Evolutionary conservation across 2,797 vertebrate genomes (phyloP).

Genomic region (Clarias laeviceps): DNA sequence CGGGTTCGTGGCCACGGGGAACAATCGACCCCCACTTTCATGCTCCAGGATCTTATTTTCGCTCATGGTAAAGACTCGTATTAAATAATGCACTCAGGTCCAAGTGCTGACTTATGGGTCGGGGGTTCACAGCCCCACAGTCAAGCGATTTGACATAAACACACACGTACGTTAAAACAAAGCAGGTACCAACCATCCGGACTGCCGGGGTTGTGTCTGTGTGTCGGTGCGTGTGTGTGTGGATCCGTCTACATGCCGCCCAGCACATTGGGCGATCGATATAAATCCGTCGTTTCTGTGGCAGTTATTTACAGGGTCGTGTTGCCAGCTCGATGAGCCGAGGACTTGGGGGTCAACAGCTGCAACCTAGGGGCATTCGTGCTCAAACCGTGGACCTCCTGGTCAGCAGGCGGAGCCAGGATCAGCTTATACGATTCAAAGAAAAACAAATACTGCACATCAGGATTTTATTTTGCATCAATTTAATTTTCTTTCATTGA

Average conservation of each 20-base stretch:
- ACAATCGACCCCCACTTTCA: slow-evolving; percentile 35
- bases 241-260: too few species aligned
- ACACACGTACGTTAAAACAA: background rate
- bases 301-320: too few species aligned
- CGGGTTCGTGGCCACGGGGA: slow-evolving; percentile 41
- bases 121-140: background rate
- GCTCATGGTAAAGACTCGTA: slow-evolving; percentile 28
- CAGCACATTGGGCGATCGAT: too few species aligned
- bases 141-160: background rate
- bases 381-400: too few species aligned
- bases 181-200: background rate
- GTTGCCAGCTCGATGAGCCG: too few species aligned
- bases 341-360: too few species aligned
- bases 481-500: background rate
- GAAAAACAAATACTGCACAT: background rate
- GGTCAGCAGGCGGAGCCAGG: too few species aligned
- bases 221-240: too few species aligned
- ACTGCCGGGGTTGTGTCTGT: background rate
- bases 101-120: background rate
- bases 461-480: background rate
- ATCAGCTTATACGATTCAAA: background rate
- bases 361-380: too few species aligned
- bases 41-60: slow-evolving; percentile 27
- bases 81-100: slow-evolving; percentile 27
- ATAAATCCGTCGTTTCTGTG: too few species aligned